Evolutionary conservation across 2,797 vertebrate genomes (phyloP), one percentile per base, ranked within the genome.

Genomic region (Micromesistius poutassou): DNA sequence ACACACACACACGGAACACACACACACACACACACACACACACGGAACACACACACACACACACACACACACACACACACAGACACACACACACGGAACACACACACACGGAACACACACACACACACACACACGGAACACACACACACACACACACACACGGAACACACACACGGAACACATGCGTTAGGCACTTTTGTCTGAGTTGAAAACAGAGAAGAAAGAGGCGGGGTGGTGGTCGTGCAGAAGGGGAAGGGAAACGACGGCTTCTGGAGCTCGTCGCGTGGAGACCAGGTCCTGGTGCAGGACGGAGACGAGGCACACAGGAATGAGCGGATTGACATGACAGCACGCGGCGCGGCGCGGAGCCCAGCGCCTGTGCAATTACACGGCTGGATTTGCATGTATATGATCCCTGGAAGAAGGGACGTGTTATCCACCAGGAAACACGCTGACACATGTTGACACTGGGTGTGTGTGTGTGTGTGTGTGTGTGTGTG

Each of bases 381-480:
- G 86, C 86, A 89, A 91, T 93, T 91, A 93, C 90, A 91, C 31
- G 87, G 84, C 83, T 75, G 81, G 84, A 91, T 92, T 92, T 92
- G 88, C 90, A 92, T 90, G 87, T 88, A 92, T 89, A 91, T 91
- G 90, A 93, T 92, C 87, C 89, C 85, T 88, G 87, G 89, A 91
- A 92, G 46, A 55, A 55, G 16, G 46, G 46, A 55, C 46, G 7
- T 55, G 46, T 19, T 55, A 55, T 55, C 46, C 46, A 55, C 19
- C 1, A 19, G 46, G 46, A 91, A 0, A 13, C n/a, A 70, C n/a
- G 82, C 85, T 89, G 88, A 91, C 87, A 92, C 83, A 84, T 82
- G 82, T 75, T 72, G 78, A 81, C 86, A 87, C 89, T 89, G 22
- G 25, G 78, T 74, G 70, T 33, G 82, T 73, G 71, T 70, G 76